Conservation (phyloP, 23 tunicate species). For the Trididemnum nubilum region DNA sequence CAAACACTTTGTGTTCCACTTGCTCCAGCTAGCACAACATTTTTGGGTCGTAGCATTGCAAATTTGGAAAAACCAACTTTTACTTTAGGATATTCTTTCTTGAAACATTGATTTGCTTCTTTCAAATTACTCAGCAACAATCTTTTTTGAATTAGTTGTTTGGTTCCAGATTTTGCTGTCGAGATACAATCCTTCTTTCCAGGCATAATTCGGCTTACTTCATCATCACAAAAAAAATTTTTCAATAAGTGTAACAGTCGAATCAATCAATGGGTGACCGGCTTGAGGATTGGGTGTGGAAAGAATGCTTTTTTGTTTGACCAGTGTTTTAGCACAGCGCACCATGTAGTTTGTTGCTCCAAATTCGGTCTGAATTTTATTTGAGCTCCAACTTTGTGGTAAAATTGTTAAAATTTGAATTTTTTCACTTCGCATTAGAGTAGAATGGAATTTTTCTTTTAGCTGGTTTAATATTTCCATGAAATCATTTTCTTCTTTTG, state of each 20-base stretch:
- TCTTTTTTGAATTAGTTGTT: background rate
- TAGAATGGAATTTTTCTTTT: background rate
- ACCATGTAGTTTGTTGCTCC: background rate
- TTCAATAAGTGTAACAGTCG: background rate
- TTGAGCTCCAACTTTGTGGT: constrained; percentile 1
- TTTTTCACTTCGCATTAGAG: background rate
- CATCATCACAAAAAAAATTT: background rate
- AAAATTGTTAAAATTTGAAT: background rate
- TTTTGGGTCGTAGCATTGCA: background rate
- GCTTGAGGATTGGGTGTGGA: background rate
- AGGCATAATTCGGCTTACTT: background rate
- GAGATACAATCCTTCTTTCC: background rate
- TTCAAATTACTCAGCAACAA: background rate
- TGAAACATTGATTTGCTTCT: background rate
- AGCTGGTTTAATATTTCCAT: background rate
- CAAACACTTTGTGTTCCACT: constrained; percentile 4
- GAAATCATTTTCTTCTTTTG: background rate
- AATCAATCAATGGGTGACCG: background rate
- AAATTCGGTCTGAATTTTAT: background rate
- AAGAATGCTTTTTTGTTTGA: background rate
- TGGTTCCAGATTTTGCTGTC: background rate
- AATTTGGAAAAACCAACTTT: constrained; percentile 3
- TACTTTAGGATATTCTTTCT: background rate
- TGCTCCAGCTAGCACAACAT: background rate
- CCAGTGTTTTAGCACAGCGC: background rate